Evolutionary conservation across 2,888 invertebrate species (phyloP), one percentile per base, ranked within the genome.

Genomic region (Cecidostiba fungosa): DNA sequence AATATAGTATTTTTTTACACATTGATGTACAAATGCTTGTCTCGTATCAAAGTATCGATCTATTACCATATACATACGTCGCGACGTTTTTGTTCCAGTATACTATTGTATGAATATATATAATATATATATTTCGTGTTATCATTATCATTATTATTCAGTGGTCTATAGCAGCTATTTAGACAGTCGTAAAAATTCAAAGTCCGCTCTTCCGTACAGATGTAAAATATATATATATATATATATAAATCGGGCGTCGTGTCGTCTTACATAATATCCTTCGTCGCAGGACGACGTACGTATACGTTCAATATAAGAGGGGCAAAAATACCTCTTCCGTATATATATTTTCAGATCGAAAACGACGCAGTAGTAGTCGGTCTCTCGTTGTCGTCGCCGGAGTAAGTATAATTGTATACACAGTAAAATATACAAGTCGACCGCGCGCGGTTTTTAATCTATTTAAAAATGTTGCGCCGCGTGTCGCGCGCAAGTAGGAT

Each of bases 381-480:
- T 72, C 70, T 77, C 77, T 73, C 72, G 59, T 77, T 50, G 47
- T 69, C 70, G 82, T 77, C 82, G 69, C 26, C 72, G 66, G n/a
- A n/a, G 19, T 10, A 26, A 14, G 29, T 73, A 0, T 43, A 16
- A 16, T 19, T 69, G 39, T 23, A 36, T 10, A 23, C n/a, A 26
- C 19, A 66, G 19, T 36, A 29, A 50, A 54, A 72, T 70, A 59
- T 59, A 82, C 43, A 66, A 50, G 50, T 78, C 47, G 77, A 62
- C 23, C 73, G 59, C 69, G 85, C 80, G 70, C 59, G 72, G 72
- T 76, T n/a, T n/a, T n/a, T 70, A 80, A 80, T 74, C 39, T 78
- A 85, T 59, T 73, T 74, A 78, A 83, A 80, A 74, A 50, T 54
- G 70, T 59, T 23, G 85, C 84, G 16, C 78, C 59, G 16, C 26